Evolutionary conservation across 2,797 vertebrate species (phyloP).

Genomic region (Danio choprae): DNA sequence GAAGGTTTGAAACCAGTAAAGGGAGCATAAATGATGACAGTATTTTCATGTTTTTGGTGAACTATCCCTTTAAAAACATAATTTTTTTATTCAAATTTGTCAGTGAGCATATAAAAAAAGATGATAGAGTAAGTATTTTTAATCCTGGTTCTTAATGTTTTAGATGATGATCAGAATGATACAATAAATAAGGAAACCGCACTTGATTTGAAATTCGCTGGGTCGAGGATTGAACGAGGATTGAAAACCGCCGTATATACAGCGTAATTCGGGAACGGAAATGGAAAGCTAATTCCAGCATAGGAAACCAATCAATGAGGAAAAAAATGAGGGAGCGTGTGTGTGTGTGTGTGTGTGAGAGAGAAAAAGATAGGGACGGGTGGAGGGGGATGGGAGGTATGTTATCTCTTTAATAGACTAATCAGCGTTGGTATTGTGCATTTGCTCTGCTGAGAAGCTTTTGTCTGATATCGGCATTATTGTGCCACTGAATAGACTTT

Average conservation of each 20-base stretch:
- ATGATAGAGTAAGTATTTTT: not conserved
- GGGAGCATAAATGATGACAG: too few relatives aligned
- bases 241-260: not conserved
- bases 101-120: not conserved
- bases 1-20: too few relatives aligned
- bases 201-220: not conserved
- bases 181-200: not conserved
- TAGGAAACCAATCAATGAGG: constrained; percentile 55
- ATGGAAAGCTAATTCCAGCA: constrained; percentile 53
- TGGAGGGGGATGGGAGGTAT: constrained; percentile 37
- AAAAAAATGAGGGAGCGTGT: constrained; percentile 33
- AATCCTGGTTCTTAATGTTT: not conserved
- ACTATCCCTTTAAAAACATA: too few relatives aligned
- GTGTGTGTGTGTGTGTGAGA: constrained; percentile 16
- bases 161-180: not conserved
- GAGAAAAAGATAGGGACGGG: constrained; percentile 39
- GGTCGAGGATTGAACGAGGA: not conserved
- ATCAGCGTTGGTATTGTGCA: constrained; percentile 52
- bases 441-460: constrained; percentile 46
- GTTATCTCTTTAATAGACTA: constrained; percentile 59
- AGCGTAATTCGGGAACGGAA: constrained; percentile 34
- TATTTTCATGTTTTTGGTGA: too few relatives aligned
- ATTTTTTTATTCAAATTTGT: too few relatives aligned
- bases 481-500: constrained; percentile 36
- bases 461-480: constrained; percentile 47